Evolutionary conservation across 53 echinoderm and acorn worm species (phyloP), one percentile per base, ranked within the genome.

Genomic region (Henricia sp.): DNA sequence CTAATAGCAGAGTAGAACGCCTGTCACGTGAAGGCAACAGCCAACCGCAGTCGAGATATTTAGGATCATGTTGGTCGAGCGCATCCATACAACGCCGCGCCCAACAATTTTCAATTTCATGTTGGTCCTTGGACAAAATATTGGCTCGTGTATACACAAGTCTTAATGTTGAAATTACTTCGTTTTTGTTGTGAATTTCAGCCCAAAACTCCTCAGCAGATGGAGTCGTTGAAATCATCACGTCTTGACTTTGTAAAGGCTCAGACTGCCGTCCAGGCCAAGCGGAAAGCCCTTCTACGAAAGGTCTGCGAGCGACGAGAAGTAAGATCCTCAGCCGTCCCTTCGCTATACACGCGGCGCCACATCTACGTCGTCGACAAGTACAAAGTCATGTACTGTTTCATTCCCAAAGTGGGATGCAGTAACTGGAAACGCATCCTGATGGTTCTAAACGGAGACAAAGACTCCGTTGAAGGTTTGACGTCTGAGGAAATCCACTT

Each of bases 381-480:
- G 19, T 86, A 90, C 41, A 92, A 82, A 17, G 66, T 92, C 9
- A 74, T 92, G 30, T 97, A 94, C 73, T 94, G 97, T 67, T 94
- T 92, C 52, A 70, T 95, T 4, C 93, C 96, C 0, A 91, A 96
- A 50, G 95, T 91, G 2, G 95, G 91, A 3, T 91, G 93, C 71
- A 96, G 93, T 43, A 93, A 96, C 67, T 96, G 96, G 96, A 96
- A 96, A 86, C 53, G 96, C 48, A 56, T 96, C 27, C 13, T 96
- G 82, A 91, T 93, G 93, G 91, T 93, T 0, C 84, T 96, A 0
- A 86, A 89, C 50, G 96, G 93, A 9, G 83, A 89, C 27, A 85
- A 52, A 40, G 89, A 93, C 25, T 38, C 70, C 3, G 83, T 91
- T 0, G 89, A 87, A 4, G 91, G 72, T 1, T 71, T 96, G 17